Evolutionary conservation across 1,140 invertebrate genomes (phyloP), one percentile per base, ranked within the genome.

Genomic region (Drosophila ohnishii): DNA sequence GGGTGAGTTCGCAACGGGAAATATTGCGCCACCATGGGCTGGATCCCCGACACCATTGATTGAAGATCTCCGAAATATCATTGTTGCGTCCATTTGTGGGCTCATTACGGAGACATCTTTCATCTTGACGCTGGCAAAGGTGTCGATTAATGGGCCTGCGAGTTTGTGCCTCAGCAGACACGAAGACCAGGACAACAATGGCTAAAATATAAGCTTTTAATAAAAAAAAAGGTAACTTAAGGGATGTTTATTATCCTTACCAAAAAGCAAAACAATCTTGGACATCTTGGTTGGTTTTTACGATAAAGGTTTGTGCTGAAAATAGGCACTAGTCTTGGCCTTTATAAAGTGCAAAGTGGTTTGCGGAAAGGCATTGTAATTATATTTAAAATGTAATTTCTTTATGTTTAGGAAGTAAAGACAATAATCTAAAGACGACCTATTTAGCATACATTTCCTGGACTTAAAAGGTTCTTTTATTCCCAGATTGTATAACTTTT

Each of bases 181-280:
- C 51, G 1, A 25, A n/a, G 8, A 37, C 35, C 19, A 55, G 34
- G 5, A 37, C 51, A 37, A 55, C 8, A 1, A 37, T 25, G 34
- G 51, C 51, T 55, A 10, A 37, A 14, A 55, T 37, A 14, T 2
- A 3, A 37, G 11, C 0, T 3, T 25, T 37, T 3, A n/a, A 10
- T 55, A 25, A 11, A 19, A 1, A 6, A 11, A 37, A 25, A 1
- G 3, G 0, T 6, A 25, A 10, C 22, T 10, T 0, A 0, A 4
- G 10, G 13, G 19, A 55, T 55, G 4, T 22, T 5, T 2, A 53
- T 10, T 25, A 35, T n/a, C 3, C 79, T 82, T 72, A 83, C 80
- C 65, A 32, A 83, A 78, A 19, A 83, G 55, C 34, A 78, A n/a
- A 28, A 44, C 14, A 45, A 72, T 19, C 37, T 82, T 78, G 9